These are phyloP conservation scores for Pantelozetes paolii DNA, from an alignment of 2,888 invertebrate genomes.

Conservation along the genomic window DNA sequence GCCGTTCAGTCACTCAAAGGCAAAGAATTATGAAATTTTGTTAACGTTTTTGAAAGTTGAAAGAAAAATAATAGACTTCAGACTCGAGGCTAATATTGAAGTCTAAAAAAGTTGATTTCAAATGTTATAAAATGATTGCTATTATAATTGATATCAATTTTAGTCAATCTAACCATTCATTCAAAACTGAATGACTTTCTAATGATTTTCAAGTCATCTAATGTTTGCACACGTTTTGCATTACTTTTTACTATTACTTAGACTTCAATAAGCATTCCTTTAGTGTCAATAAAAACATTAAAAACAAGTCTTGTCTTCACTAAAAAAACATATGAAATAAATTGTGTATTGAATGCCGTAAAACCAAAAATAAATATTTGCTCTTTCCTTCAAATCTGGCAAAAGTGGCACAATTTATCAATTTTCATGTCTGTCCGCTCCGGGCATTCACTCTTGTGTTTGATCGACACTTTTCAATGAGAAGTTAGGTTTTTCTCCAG, in stretches of 20 bases:
- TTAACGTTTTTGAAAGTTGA: too few relatives aligned
- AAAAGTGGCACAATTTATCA: constrained; percentile 26
- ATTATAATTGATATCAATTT: constrained; percentile 1
- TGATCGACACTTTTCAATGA: neutral
- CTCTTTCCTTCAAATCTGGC: constrained; percentile 7
- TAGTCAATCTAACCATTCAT: neutral
- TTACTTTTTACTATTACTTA: too few relatives aligned
- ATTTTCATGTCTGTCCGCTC: neutral
- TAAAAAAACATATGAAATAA: neutral
- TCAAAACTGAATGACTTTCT: neutral
- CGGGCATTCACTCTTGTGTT: neutral
- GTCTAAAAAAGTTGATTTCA: neutral
- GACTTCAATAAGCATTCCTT: constrained; percentile 6
- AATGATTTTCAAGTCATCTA: neutral
- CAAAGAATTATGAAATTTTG: too few relatives aligned
- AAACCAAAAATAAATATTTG: constrained; percentile 33
- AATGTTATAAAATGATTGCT: neutral
- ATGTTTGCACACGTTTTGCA: constrained; percentile 30
- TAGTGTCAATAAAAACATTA: constrained; percentile 9
- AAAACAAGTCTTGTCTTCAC: neutral
- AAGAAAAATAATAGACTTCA: too few relatives aligned
- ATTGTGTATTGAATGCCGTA: constrained; percentile 10
- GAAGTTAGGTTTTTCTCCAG: neutral
- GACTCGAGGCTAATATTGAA: too few relatives aligned
- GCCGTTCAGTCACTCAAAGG: too few relatives aligned